Conservation (phyloP, 2,113 vertebrate species). For the Mesocricetus auratus region DNA sequence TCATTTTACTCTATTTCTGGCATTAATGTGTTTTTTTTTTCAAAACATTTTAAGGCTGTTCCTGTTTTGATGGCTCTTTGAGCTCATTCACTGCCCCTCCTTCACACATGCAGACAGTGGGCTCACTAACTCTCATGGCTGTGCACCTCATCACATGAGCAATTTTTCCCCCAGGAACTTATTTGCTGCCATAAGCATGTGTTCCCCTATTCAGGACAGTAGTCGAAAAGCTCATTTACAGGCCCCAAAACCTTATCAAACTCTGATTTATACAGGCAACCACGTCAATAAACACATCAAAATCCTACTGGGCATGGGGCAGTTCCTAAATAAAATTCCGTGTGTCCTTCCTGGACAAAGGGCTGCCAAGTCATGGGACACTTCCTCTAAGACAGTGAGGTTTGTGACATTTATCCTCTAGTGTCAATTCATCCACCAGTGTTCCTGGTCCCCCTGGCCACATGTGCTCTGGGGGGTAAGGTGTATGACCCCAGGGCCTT, state of each 20-base stretch:
- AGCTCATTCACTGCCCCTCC: conserved; percentile 4
- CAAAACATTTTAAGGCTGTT: not conserved
- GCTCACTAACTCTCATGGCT: conserved; percentile 58
- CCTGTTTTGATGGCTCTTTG: not conserved
- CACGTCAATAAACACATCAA: conserved; percentile 62
- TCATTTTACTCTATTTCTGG: not conserved
- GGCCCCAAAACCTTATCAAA: conserved; percentile 66
- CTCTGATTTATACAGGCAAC: conserved; percentile 56
- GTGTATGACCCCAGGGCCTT: not conserved
- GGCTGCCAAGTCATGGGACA: not conserved
- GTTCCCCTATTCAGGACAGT: conserved; percentile 60
- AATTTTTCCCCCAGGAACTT: conserved; percentile 71
- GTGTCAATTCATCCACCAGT: not conserved
- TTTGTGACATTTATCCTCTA: not conserved
- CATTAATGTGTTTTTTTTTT: not conserved
- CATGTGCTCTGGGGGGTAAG: not conserved
- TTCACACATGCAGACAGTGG: conserved; percentile 22
- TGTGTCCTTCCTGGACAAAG: not conserved
- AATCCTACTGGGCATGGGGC: conserved; percentile 44
- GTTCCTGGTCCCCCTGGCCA: not conserved
- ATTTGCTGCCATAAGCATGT: conserved; percentile 36
- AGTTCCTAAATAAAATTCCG: conserved; percentile 34
- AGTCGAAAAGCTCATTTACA: conserved; percentile 57
- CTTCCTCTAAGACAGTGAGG: not conserved
- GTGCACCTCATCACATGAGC: conserved; percentile 23